A percentile compares a stretch with the other conserved stretches of the same genome.
Conservation (phyloP, 1,140 invertebrate genomes). For the Aphelinus atriplicis region DNA sequence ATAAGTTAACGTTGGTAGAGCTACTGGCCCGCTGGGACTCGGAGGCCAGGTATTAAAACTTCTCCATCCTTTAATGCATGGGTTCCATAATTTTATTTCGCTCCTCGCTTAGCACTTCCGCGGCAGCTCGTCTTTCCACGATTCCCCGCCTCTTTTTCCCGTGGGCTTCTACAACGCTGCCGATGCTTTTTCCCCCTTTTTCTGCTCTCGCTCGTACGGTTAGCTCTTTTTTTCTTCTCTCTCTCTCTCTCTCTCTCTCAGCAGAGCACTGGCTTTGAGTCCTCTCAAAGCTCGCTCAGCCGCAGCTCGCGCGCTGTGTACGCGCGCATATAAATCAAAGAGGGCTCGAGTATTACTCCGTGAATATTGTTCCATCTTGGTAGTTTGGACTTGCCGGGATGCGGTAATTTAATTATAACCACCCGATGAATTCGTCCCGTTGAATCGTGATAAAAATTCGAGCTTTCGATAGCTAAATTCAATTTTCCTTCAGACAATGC, state of each 20-base stretch:
- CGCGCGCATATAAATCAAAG: no score
- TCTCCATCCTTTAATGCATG: constrained; percentile 51
- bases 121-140: not conserved
- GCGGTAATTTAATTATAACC: no score
- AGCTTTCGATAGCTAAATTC: no score
- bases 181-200: not conserved
- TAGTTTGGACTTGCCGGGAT: no score
- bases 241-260: not conserved
- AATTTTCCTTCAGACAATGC: no score
- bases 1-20: constrained; percentile 56
- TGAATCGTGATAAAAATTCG: no score
- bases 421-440: no score
- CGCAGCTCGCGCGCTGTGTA: no score
- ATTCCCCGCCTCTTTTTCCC: not conserved
- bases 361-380: no score
- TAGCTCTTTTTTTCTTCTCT: constrained; percentile 6
- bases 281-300: no score
- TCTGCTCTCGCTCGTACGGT: constrained; percentile 4
- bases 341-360: no score
- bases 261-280: no score
- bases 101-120: constrained; percentile 28
- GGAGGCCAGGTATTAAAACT: constrained; percentile 53
- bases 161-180: not conserved
- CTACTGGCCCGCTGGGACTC: constrained; percentile 49
- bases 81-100: constrained; percentile 38